These are phyloP conservation scores for Epinephelus cyanopodus DNA, from an alignment of 2,113 vertebrate species.

Conservation along the genomic window DNA sequence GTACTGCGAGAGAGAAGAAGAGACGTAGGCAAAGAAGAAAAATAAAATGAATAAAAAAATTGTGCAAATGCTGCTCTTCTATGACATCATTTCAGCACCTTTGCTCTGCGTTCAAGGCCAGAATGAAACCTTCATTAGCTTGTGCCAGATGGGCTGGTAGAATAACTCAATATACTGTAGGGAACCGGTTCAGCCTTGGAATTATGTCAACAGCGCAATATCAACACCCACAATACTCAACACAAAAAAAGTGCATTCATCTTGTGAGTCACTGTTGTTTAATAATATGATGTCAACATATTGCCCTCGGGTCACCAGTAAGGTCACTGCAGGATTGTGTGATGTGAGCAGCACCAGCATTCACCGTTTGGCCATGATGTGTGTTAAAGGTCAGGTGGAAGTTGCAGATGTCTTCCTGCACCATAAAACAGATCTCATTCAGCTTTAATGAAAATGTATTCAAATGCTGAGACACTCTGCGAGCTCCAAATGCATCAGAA, in stretches of 20 bases:
- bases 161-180: neutral
- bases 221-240: neutral
- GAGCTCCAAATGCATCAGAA: neutral
- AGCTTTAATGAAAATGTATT: slow-evolving; percentile 58
- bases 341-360: neutral
- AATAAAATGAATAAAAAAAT: neutral
- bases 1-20: neutral
- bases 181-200: neutral
- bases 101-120: neutral
- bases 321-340: slow-evolving; percentile 1
- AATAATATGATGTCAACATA: slow-evolving; percentile 12
- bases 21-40: neutral
- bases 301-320: neutral
- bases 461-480: slow-evolving; percentile 22
- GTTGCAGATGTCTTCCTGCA: slow-evolving; percentile 15
- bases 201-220: neutral
- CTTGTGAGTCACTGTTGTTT: slow-evolving; percentile 24
- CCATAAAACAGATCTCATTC: slow-evolving; percentile 22
- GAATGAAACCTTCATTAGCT: neutral
- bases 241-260: neutral
- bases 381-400: slow-evolving; percentile 40
- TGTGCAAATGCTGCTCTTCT: neutral
- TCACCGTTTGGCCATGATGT: slow-evolving; percentile 8
- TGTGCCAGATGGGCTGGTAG: neutral
- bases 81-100: neutral